These are phyloP conservation scores for Enchytraeus crypticus DNA, from an alignment of 2,888 invertebrate genomes.

Conservation along the genomic window DNA sequence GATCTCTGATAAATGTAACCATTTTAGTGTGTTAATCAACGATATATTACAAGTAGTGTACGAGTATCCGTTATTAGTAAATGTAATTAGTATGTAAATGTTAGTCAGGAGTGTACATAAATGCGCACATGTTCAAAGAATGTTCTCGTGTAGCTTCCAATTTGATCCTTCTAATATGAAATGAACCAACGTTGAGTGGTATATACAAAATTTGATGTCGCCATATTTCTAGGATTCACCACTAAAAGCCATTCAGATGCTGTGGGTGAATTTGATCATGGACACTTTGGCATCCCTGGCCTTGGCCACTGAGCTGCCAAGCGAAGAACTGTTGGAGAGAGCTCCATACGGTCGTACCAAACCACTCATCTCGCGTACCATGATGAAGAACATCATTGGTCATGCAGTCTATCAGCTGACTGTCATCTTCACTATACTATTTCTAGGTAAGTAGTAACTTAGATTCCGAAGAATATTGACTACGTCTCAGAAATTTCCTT, in stretches of 20 bases:
- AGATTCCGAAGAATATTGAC: too few relatives aligned
- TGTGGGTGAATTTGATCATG: slow-evolving; percentile 99
- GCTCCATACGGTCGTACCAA: slow-evolving; percentile 97
- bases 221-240: slow-evolving; percentile 75
- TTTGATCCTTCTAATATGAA: too few relatives aligned
- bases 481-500: too few relatives aligned
- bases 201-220: neutral
- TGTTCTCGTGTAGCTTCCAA: too few relatives aligned
- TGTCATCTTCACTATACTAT: slow-evolving; percentile 86
- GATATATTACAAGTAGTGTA: too few relatives aligned
- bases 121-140: too few relatives aligned
- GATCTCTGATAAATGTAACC: too few relatives aligned
- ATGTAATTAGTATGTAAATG: too few relatives aligned
- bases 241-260: slow-evolving; percentile 97
- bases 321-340: slow-evolving; percentile 78
- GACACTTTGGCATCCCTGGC: slow-evolving; percentile 95
- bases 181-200: too few relatives aligned
- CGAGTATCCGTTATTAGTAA: too few relatives aligned
- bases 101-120: too few relatives aligned
- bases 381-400: slow-evolving; percentile 98
- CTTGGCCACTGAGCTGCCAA: slow-evolving; percentile 91
- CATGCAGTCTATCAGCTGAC: slow-evolving; percentile 91
- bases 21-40: too few relatives aligned
- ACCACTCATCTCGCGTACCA: slow-evolving; percentile 89
- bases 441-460: slow-evolving; percentile 65